phyloP scores from a whole-genome alignment of 2,888 invertebrate genomes.

The Volucella inanis region DNA sequence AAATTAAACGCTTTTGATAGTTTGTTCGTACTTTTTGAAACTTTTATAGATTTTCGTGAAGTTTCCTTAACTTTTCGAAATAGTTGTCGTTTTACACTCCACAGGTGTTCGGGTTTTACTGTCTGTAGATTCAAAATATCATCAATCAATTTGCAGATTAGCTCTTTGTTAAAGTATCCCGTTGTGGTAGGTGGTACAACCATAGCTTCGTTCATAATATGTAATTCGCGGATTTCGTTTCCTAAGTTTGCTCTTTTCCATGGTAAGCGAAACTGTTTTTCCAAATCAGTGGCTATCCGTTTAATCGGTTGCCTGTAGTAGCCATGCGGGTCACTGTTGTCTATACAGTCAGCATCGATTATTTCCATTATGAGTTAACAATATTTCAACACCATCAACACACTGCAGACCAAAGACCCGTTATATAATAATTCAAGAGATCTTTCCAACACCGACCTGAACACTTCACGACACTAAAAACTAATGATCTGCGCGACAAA shows the following conservation, averaged over 20 bases:
- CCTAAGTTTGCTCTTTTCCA: conserved; percentile 47
- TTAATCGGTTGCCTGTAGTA: conserved; percentile 18
- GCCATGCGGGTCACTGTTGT: conserved; percentile 45
- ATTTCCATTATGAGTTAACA: conserved; percentile 32
- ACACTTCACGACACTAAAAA: neutral
- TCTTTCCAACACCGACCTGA: neutral
- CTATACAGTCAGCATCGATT: conserved; percentile 16
- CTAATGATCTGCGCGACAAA: neutral
- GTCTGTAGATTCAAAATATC: conserved; percentile 45
- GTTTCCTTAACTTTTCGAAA: conserved; percentile 74
- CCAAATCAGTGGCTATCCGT: neutral
- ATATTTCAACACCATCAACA: neutral
- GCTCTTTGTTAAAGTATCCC: conserved; percentile 43
- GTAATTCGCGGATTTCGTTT: conserved; percentile 39
- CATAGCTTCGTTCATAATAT: conserved; percentile 40
- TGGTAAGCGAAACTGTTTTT: conserved; percentile 8
- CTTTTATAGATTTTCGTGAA: conserved; percentile 72
- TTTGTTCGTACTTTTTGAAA: conserved; percentile 60
- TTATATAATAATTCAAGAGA: neutral
- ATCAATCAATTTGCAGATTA: conserved; percentile 46
- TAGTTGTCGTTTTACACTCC: conserved; percentile 77
- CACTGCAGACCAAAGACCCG: too few species aligned
- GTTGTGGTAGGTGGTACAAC: conserved; percentile 55
- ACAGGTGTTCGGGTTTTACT: neutral
- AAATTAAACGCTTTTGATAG: conserved; percentile 75